These are phyloP conservation scores for Agriopis marginaria DNA, from an alignment of 2,888 invertebrate species.

Conservation along the genomic window DNA sequence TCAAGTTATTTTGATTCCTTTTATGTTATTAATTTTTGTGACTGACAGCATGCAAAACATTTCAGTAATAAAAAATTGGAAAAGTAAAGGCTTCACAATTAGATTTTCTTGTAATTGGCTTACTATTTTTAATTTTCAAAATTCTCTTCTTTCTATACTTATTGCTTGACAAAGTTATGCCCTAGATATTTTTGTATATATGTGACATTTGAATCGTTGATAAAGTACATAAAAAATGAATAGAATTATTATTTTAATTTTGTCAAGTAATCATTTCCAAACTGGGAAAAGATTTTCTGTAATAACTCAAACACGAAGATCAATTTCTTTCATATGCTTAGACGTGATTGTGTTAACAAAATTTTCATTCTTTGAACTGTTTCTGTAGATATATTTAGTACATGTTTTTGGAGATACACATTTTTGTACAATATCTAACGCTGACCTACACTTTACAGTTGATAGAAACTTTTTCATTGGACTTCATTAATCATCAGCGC, in stretches of 20 bases:
- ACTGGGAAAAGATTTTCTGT: conserved; percentile 50
- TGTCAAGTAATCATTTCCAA: conserved; percentile 54
- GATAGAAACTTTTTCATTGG: background rate
- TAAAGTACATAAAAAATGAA: background rate
- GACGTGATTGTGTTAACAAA: conserved; percentile 82
- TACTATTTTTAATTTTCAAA: conserved; percentile 71
- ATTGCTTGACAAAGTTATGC: conserved; percentile 58
- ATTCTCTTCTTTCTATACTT: conserved; percentile 57
- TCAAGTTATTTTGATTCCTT: conserved; percentile 63
- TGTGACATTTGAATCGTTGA: too few relatives aligned
- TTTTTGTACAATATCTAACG: conserved; percentile 62
- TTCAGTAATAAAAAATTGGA: conserved; percentile 66
- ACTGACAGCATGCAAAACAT: conserved; percentile 81
- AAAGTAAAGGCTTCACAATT: conserved; percentile 70
- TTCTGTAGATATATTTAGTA: conserved; percentile 77
- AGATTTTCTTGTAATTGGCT: conserved; percentile 80
- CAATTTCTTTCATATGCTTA: conserved; percentile 65
- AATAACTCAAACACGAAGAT: conserved; percentile 37
- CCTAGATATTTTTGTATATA: background rate
- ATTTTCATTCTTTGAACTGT: conserved; percentile 67
- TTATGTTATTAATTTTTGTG: conserved; percentile 77
- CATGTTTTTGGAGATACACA: conserved; percentile 64
- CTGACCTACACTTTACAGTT: too few relatives aligned
- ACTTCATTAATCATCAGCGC: conserved; percentile 1
- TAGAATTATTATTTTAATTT: conserved; percentile 49